Evolutionary conservation across 92 coral and sea anemone species (phyloP), one percentile per base, ranked within the genome.

Genomic region (Blastomussa wellsi): DNA sequence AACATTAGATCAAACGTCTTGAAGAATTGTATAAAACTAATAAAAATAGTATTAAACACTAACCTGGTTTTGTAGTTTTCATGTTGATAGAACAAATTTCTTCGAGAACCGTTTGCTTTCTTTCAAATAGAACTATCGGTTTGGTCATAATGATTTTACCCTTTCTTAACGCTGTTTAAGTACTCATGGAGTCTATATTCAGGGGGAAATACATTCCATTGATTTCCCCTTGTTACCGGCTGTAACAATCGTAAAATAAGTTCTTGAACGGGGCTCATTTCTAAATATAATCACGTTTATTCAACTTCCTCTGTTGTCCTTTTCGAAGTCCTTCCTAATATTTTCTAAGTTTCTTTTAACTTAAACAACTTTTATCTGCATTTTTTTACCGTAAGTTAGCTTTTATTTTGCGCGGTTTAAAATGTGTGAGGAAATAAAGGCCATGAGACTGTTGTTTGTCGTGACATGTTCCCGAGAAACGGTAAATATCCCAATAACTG

Each of bases 11-110:
- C n/a, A n/a, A n/a, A n/a, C n/a, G n/a, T n/a, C n/a, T n/a, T n/a
- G n/a, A n/a, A n/a, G n/a, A n/a, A n/a, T n/a, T n/a, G n/a, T n/a
- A n/a, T n/a, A n/a, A n/a, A n/a, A n/a, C n/a, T n/a, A n/a, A n/a
- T 35, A 17, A 16, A 20, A 20, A 70, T 3, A 35, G 0, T 15
- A 19, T 37, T 8, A 33, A 0, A n/a, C 3, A 49, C 85, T 48
- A 19, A 81, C 85, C 85, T 29, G 60, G 7, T 4, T 20, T 80
- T 80, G 76, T 8, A 47, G 84, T 19, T 26, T 68, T 68, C 85
- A 81, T 81, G 37, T 35, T 81, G 33, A 33, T 1, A 66, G 6
- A 5, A 81, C 49, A 32, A 7, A 65, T 6, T 67, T 48, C 19
- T 49, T 22, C 65, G 9, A 0, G 5, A 10, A 7, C 22, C 14